phyloP scores from a whole-genome alignment of 2,113 vertebrate genomes.

The Crotalus horridus region DNA sequence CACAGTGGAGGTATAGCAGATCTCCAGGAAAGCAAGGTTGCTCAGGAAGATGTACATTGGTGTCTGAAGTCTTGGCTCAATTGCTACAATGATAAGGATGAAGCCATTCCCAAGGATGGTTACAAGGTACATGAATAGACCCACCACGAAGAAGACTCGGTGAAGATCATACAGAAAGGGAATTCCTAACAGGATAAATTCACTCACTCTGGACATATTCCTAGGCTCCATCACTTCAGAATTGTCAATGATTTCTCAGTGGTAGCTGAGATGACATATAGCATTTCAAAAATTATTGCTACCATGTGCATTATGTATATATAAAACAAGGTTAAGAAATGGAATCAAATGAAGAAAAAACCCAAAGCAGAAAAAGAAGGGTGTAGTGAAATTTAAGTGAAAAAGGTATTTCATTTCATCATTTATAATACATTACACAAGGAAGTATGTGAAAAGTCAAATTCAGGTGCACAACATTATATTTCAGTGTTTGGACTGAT shows the following conservation, averaged over 20 bases:
- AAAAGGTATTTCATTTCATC: background rate
- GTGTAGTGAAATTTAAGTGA: background rate
- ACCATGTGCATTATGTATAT: no score
- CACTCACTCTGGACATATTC: constrained; percentile 16
- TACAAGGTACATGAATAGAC: constrained; percentile 34
- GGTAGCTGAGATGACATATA: no score
- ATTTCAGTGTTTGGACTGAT: background rate
- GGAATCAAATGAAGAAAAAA: no score
- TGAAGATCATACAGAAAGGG: constrained; percentile 36
- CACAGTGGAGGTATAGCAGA: constrained; percentile 30
- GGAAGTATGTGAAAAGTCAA: background rate
- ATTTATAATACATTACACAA: background rate
- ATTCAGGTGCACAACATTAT: background rate
- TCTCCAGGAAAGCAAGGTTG: constrained; percentile 51
- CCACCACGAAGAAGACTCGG: constrained; percentile 42
- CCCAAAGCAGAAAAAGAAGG: no score
- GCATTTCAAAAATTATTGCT: no score
- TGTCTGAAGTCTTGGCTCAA: constrained; percentile 28
- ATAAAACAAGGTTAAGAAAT: no score
- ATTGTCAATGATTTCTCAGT: background rate
- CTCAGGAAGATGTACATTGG: constrained; percentile 51
- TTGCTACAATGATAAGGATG: constrained; percentile 35
- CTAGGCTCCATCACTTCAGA: background rate
- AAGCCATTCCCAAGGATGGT: constrained; percentile 42
- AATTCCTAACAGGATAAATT: constrained; percentile 48